Evolutionary conservation across 92 coral and sea anemone species (phyloP).

Genomic region (Paramuricea clavata): DNA sequence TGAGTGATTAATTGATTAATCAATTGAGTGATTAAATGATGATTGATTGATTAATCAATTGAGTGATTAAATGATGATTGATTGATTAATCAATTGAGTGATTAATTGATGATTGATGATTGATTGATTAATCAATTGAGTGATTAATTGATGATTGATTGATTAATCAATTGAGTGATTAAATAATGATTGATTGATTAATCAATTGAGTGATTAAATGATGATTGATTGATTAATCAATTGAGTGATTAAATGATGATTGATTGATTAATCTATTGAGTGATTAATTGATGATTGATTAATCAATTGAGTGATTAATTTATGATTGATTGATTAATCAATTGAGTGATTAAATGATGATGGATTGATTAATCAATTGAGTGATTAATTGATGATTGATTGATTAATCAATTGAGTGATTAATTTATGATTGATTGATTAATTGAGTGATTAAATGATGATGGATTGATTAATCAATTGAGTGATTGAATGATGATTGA

Average conservation of each 20-base stretch:
- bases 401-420: not conserved
- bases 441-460: too few relatives aligned
- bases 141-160: too few relatives aligned
- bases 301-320: too few relatives aligned
- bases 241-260: too few relatives aligned
- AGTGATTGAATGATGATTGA: not conserved
- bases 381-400: not conserved
- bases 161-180: not conserved
- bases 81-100: not conserved
- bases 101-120: too few relatives aligned
- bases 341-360: not conserved
- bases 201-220: not conserved
- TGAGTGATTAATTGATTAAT: constrained; percentile 1
- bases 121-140: too few relatives aligned
- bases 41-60: constrained; percentile 9
- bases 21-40: not conserved
- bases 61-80: not conserved
- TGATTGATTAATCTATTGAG: constrained; percentile 11
- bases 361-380: not conserved
- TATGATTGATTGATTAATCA: not conserved
- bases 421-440: too few relatives aligned
- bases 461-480: not conserved
- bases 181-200: constrained; percentile 2
- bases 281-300: not conserved
- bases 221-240: constrained; percentile 12